Conservation (phyloP, 1,140 invertebrate genomes). For the Melipona quadrifasciata region DNA sequence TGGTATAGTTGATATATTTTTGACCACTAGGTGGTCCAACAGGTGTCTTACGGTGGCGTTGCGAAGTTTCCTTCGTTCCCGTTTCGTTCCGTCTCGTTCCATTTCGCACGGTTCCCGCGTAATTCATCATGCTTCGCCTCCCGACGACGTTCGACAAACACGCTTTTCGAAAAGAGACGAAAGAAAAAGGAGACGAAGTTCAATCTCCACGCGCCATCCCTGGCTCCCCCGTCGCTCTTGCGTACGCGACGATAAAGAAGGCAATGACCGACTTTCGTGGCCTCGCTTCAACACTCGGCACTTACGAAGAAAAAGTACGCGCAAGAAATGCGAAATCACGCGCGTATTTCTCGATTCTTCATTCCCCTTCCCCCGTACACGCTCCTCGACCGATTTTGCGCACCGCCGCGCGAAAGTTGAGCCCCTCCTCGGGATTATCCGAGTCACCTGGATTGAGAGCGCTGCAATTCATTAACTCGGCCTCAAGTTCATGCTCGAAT, state of each 20-base stretch:
- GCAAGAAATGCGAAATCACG: constrained; percentile 12
- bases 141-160: neutral
- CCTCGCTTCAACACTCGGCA: constrained; percentile 27
- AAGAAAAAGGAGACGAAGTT: neutral
- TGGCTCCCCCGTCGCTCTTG: constrained; percentile 5
- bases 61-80: too few species aligned
- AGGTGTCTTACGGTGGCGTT: neutral
- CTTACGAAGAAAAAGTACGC: constrained; percentile 35
- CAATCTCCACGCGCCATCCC: constrained; percentile 21
- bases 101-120: neutral
- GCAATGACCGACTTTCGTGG: constrained; percentile 49
- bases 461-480: neutral
- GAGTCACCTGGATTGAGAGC: neutral
- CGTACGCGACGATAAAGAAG: constrained; percentile 34
- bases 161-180: constrained; percentile 1
- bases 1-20: neutral
- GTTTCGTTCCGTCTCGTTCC: neutral
- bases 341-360: constrained; percentile 27
- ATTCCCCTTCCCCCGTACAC: neutral
- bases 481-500: neutral
- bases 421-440: neutral
- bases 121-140: neutral
- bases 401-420: neutral
- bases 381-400: neutral
- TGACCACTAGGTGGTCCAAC: neutral